A percentile compares a stretch with the other conserved stretches of the same genome.
These are phyloP conservation scores for Pyrrhosoma nymphula DNA, from an alignment of 2,888 invertebrate species.

Conservation along the genomic window DNA sequence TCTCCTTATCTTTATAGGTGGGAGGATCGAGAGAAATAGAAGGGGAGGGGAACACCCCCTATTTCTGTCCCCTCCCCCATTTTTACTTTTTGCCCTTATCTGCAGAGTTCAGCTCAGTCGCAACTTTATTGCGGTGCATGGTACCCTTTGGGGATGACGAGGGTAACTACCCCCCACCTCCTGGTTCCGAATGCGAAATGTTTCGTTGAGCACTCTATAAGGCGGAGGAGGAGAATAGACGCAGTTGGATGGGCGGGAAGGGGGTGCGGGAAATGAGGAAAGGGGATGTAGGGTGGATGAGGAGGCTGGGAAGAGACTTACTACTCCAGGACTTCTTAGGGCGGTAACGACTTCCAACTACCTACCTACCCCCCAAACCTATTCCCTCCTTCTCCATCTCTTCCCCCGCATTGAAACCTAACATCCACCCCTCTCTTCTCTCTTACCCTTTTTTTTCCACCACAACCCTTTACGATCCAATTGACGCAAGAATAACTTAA, in stretches of 20 bases:
- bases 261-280: not conserved
- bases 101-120: slow-evolving; percentile 32
- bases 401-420: not conserved
- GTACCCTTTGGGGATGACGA: slow-evolving; percentile 36
- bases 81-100: slow-evolving; percentile 21
- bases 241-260: not conserved
- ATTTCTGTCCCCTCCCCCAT: not conserved
- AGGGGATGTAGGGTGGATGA: not conserved
- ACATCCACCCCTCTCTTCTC: not conserved
- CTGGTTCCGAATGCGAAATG: not conserved
- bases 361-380: not conserved
- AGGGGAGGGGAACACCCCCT: not conserved
- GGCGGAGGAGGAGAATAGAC: not conserved
- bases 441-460: not conserved
- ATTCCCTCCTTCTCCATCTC: slow-evolving; percentile 7
- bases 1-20: slow-evolving; percentile 15
- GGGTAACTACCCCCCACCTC: not conserved
- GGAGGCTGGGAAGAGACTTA: not conserved
- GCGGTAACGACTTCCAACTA: not conserved
- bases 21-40: not conserved
- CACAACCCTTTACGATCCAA: slow-evolving; percentile 23
- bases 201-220: slow-evolving; percentile 24
- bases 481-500: slow-evolving; percentile 29
- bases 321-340: not conserved
- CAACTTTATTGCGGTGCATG: slow-evolving; percentile 25